Conservation (phyloP, 2,113 vertebrate species). For the Mugil cephalus region DNA sequence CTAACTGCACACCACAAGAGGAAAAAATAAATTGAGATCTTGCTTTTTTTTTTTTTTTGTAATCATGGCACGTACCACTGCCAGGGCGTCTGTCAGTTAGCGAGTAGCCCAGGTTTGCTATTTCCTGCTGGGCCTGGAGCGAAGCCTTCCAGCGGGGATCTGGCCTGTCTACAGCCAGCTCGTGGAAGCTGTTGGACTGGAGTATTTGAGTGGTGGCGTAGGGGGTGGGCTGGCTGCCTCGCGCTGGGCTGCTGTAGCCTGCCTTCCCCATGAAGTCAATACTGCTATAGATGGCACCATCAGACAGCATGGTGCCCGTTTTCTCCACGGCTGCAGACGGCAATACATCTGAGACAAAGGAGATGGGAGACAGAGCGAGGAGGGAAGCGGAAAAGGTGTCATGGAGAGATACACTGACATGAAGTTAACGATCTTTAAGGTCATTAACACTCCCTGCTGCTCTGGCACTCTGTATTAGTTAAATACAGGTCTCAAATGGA, state of each 20-base stretch:
- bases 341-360: slow-evolving; percentile 87
- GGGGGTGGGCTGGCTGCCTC: slow-evolving; percentile 91
- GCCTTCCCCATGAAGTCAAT: slow-evolving; percentile 97
- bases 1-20: slow-evolving; percentile 12
- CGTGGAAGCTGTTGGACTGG: slow-evolving; percentile 96
- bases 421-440: slow-evolving; percentile 79
- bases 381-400: slow-evolving; percentile 37
- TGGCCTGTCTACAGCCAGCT: slow-evolving; percentile 93
- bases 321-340: slow-evolving; percentile 93
- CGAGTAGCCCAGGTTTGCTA: slow-evolving; percentile 93
- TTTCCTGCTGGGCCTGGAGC: slow-evolving; percentile 92
- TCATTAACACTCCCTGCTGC: slow-evolving; percentile 80
- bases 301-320: slow-evolving; percentile 95
- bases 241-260: slow-evolving; percentile 92
- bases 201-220: slow-evolving; percentile 96
- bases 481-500: slow-evolving; percentile 71
- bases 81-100: slow-evolving; percentile 93
- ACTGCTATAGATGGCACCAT: slow-evolving; percentile 98
- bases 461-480: slow-evolving; percentile 70
- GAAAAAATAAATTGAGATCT: slow-evolving; percentile 2
- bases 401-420: slow-evolving; percentile 66
- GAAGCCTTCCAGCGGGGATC: slow-evolving; percentile 96
- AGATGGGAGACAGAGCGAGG: slow-evolving; percentile 68
- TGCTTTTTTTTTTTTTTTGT: slow-evolving; percentile 8
- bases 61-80: slow-evolving; percentile 85